phyloP scores from a whole-genome alignment of 1,140 invertebrate species.

The Polypedilum vanderplanki region DNA sequence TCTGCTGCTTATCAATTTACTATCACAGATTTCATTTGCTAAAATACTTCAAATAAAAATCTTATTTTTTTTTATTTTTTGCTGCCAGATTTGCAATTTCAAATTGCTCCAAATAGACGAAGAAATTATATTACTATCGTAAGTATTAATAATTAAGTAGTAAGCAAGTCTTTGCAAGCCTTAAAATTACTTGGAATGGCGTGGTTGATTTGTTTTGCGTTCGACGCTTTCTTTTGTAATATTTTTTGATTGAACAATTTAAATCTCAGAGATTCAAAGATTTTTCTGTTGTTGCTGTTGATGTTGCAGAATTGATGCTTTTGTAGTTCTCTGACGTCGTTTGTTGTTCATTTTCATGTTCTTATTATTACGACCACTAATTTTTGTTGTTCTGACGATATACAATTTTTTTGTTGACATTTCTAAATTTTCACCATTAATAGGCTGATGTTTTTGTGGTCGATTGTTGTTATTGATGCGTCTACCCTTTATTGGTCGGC shows the following conservation, averaged over 20 bases:
- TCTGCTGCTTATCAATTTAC: slow-evolving; percentile 26
- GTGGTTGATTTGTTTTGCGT: background rate
- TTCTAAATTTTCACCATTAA: background rate
- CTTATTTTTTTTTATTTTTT: background rate
- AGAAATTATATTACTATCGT: background rate
- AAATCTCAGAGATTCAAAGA: background rate
- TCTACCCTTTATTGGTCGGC: background rate
- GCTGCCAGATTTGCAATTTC: background rate
- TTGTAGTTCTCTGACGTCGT: slow-evolving; percentile 3
- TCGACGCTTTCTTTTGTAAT: background rate
- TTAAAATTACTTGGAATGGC: slow-evolving; percentile 9
- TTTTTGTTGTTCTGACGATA: slow-evolving; percentile 3
- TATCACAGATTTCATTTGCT: slow-evolving; percentile 21
- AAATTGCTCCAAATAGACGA: background rate
- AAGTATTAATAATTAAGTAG: background rate
- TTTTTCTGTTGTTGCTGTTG: background rate
- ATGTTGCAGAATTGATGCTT: background rate
- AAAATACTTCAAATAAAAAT: background rate
- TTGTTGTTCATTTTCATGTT: background rate
- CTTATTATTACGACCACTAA: background rate
- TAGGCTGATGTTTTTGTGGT: background rate
- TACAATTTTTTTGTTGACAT: background rate
- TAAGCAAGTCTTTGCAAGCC: background rate
- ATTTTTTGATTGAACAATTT: no score
- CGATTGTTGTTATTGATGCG: background rate